Base-by-base conservation (phyloP, 1,140 invertebrate species). In the Cephus cinctus region DNA sequence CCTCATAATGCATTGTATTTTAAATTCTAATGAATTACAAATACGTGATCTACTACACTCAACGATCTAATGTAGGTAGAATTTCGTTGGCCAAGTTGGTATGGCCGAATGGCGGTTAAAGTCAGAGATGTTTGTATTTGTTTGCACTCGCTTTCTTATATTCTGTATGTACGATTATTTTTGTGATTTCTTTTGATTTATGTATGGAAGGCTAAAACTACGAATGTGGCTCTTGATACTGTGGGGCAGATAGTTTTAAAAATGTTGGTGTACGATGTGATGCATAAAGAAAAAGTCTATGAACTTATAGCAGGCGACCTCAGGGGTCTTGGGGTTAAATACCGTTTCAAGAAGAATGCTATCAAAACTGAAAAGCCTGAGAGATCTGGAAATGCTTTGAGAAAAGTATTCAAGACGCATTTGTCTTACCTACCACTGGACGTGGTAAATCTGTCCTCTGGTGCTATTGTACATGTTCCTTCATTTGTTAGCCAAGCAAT, bases 401-500 rank as follows among this genome's bases (percentile, higher is more conserved):
- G 80, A 56, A 80, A 79, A 45, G 69, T 85, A 1, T 88, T 88
- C 57, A 82, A 83, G 63, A 80, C 78, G 2, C 75, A 80, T 15
- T 61, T 88, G 18, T 69, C 73, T 4, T 76, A 79, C 60, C 76
- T 87, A 60, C 78, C 80, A 54, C 73, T 76, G 62, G 80, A 81
- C 67, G 81, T 78, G 64, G 84, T 83, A 54, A 82, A 69, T 71
- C 73, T 84, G 59, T 78, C 67, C 32, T 79, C 77, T 39, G 80
- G 80, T 14, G 72, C 73, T 23, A 73, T 80, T 56, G 76, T 90
- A 30, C 80, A 85, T 67, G 80, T 92, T 9, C 89, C 90, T n/a
- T 78, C 80, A 55, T 85, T 92, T 66, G 79, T 94, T 1, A 81
- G 83, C 53, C 83, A 90, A 63, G 82, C 87, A 52, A 84, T 86